Evolutionary conservation across 2,113 vertebrate species (phyloP).

Genomic region (Eleginops maclovinus): DNA sequence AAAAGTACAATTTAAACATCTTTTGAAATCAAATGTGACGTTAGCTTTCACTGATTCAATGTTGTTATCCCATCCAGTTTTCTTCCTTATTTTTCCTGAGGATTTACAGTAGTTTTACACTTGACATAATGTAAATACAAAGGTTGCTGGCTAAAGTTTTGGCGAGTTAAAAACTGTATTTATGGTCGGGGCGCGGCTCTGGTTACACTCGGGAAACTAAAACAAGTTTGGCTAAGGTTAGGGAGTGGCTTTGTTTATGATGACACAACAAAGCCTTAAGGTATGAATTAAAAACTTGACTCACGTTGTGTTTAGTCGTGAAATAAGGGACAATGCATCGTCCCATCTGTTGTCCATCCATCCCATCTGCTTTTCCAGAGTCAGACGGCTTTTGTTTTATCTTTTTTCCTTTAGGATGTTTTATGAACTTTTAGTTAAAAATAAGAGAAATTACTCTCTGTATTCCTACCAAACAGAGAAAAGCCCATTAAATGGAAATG

Average conservation of each 20-base stretch:
- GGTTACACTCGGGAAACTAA: conserved; percentile 51
- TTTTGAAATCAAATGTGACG: too few relatives aligned
- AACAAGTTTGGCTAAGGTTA: conserved; percentile 56
- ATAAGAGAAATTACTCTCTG: not conserved
- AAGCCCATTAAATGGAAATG: conserved; percentile 55
- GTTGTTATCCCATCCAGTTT: too few relatives aligned
- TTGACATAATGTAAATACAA: too few relatives aligned
- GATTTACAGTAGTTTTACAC: too few relatives aligned
- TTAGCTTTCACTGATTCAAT: too few relatives aligned
- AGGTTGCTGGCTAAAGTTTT: not conserved
- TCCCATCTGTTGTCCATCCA: too few relatives aligned
- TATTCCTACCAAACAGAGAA: conserved; percentile 47
- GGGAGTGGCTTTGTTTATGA: conserved; percentile 53
- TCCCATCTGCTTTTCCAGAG: conserved; percentile 41
- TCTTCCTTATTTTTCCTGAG: too few relatives aligned
- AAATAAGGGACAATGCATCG: conserved; percentile 51
- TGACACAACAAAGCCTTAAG: conserved; percentile 43
- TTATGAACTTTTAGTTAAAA: not conserved
- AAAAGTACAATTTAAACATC: too few relatives aligned
- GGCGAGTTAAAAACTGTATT: conserved; percentile 23
- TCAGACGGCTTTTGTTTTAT: not conserved
- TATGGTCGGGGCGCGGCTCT: conserved; percentile 43
- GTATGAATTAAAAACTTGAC: conserved; percentile 64
- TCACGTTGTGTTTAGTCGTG: conserved; percentile 37
- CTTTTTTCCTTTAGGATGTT: not conserved